A percentile compares a stretch with the other conserved stretches of the same genome.
Conservation (phyloP, 2,113 vertebrate species). For the Paramormyrops kingsleyae region DNA sequence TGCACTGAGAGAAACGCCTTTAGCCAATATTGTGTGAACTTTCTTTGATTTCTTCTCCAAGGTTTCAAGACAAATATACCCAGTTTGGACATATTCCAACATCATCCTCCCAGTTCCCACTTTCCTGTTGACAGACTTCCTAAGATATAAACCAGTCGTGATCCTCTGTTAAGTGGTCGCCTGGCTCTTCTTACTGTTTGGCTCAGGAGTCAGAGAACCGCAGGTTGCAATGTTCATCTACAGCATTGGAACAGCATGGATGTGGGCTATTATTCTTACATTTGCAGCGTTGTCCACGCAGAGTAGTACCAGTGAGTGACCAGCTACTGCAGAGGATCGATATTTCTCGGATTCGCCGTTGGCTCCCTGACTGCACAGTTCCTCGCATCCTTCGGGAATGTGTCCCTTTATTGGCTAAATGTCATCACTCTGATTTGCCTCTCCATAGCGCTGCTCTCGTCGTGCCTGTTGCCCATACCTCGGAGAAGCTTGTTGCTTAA, state of each 20-base stretch:
- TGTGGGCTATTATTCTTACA: constrained; percentile 75
- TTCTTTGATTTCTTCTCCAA: constrained; percentile 27
- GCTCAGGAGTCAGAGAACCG: constrained; percentile 57
- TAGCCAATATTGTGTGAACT: background rate
- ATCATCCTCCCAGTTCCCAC: constrained; percentile 67
- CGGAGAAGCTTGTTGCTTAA: constrained; percentile 66
- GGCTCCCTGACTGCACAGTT: constrained; percentile 65
- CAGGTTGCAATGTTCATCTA: constrained; percentile 72
- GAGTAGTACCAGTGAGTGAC: constrained; percentile 71
- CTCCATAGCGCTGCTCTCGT: constrained; percentile 63
- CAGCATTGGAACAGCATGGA: constrained; percentile 64
- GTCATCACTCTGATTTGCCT: constrained; percentile 68
- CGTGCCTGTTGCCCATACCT: constrained; percentile 74
- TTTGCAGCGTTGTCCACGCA: constrained; percentile 66
- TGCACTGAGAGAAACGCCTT: background rate
- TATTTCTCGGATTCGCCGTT: constrained; percentile 67
- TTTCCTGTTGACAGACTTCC: constrained; percentile 73
- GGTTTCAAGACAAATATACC: constrained; percentile 72
- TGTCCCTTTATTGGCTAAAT: constrained; percentile 66
- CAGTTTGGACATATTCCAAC: constrained; percentile 75
- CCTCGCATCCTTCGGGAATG: constrained; percentile 57
- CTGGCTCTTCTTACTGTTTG: constrained; percentile 68
- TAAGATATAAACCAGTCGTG: constrained; percentile 75
- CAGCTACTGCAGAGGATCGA: constrained; percentile 69
- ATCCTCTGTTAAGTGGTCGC: constrained; percentile 65